A percentile compares a stretch with the other conserved stretches of the same genome.
Conservation (phyloP, 2,888 invertebrate genomes). For the Micropterix aruncella region DNA sequence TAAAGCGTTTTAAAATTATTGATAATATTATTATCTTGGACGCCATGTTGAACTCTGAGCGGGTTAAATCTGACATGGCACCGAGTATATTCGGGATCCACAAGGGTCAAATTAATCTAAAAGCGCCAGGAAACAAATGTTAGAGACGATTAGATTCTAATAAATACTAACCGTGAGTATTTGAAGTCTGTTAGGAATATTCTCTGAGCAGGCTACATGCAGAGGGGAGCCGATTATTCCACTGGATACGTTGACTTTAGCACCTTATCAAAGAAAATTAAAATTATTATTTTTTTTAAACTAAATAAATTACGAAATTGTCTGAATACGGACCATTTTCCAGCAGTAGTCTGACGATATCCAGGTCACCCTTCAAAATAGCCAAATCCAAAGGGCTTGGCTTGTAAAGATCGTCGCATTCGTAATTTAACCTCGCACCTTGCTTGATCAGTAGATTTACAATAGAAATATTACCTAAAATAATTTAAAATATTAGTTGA, state of each 20-base stretch:
- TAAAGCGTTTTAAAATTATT: no score
- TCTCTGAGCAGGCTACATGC: constrained; percentile 72
- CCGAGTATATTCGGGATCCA: no score
- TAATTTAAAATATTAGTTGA: no score
- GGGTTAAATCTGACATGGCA: no score
- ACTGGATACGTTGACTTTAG: constrained; percentile 65
- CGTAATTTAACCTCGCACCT: constrained; percentile 60
- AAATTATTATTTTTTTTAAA: background rate
- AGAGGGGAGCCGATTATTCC: constrained; percentile 71
- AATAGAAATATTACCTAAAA: constrained; percentile 52
- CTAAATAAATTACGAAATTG: no score
- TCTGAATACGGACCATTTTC: constrained; percentile 43
- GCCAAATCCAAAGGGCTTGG: constrained; percentile 77
- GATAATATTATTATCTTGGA: no score
- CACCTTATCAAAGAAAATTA: constrained; percentile 37
- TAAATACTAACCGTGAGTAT: constrained; percentile 30
- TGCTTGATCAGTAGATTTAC: constrained; percentile 70
- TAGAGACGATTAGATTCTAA: no score
- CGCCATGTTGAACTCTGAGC: no score
- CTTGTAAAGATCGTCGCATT: constrained; percentile 46
- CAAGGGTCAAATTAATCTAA: no score
- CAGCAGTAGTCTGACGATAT: constrained; percentile 55
- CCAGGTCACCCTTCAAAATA: constrained; percentile 66
- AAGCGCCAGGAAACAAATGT: no score
- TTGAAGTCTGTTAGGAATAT: constrained; percentile 53